Base-by-base conservation (phyloP, 2,888 invertebrate species). In the Atrina japonica region DNA sequence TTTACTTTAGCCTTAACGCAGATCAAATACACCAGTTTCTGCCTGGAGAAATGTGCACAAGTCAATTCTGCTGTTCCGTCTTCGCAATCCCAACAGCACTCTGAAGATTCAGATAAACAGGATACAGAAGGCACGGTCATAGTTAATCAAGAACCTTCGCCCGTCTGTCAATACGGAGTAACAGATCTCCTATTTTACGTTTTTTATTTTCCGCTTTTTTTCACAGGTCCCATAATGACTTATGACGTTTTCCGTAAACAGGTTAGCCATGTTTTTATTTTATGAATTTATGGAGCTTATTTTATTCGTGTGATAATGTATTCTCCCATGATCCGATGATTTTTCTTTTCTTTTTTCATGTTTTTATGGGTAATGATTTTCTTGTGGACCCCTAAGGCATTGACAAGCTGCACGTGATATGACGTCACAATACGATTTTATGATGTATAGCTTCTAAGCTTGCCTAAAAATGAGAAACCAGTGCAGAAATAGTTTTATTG, bases 161-260 rank as follows among this genome's bases (percentile, higher is more conserved):
- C 6, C 27, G 23, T 61, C 14, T 49, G 47, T 49, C 49, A 29
- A 21, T 71, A 70, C 66, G 64, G 82, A 75, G 63, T 81, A 84
- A 27, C 74, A 92, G 61, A 92, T 93, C 75, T 94, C 83, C 88
- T 95, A 60, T 94, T 94, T 23, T 97, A 97, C 89, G 93, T 94
- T 69, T 92, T 96, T 59, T 97, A 97, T 90, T 92, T 96, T 63
- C 97, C 97, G 23, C 92, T 94, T n/a, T 91, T 96, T 70, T 94
- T 95, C 83, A 93, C 94, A 81, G 97, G 97, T 21, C 97, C 97
- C n/a, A 92, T 97, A 66, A 93, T 97, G 81, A 91, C 94, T 7
- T 96, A 94, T 91, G 92, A 93, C 78, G 93, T 95, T 70, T 97
- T 95, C 91, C 91, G 90, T 30, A 75, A 84, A 47, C 91, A 92